phyloP scores from a whole-genome alignment of 37 sponge, comb jelly and placozoan genomes.

The Tethya wilhelma region DNA sequence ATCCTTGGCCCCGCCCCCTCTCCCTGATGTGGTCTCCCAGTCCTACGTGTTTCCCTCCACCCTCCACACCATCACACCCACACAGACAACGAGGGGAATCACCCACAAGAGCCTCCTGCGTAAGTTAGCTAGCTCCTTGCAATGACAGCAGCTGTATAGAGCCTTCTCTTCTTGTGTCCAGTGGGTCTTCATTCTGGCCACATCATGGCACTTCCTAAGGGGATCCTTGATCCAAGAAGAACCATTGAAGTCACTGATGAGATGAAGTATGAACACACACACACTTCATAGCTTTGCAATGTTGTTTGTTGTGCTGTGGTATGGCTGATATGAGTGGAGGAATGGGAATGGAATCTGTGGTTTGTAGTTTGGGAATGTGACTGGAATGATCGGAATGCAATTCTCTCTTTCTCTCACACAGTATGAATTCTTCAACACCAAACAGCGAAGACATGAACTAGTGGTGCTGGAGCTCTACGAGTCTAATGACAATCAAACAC shows the following conservation, averaged over 20 bases:
- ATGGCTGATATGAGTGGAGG: too few species aligned
- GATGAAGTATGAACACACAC: conserved; percentile 49
- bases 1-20: conserved; percentile 61
- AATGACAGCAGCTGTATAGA: too few species aligned
- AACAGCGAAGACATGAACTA: conserved; percentile 72
- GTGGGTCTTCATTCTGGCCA: conserved; percentile 75
- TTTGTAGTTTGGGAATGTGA: too few species aligned
- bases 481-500: conserved; percentile 20
- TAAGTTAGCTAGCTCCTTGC: too few species aligned
- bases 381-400: too few species aligned
- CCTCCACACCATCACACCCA: conserved; percentile 65
- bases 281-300: too few species aligned
- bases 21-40: conserved; percentile 54
- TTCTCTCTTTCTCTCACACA: conserved; percentile 31
- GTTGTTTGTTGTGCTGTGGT: too few species aligned
- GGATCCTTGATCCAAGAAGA: conserved; percentile 58
- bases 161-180: too few species aligned
- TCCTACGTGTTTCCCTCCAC: conserved; percentile 75
- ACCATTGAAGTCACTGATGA: conserved; percentile 30
- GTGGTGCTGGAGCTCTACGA: conserved; percentile 84
- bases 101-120: conserved; percentile 72
- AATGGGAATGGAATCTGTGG: too few species aligned
- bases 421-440: conserved; percentile 69
- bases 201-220: conserved; percentile 54
- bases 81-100: conserved; percentile 76